Conservation (phyloP, 2,888 invertebrate species). For the Phaedon cochleariae region DNA sequence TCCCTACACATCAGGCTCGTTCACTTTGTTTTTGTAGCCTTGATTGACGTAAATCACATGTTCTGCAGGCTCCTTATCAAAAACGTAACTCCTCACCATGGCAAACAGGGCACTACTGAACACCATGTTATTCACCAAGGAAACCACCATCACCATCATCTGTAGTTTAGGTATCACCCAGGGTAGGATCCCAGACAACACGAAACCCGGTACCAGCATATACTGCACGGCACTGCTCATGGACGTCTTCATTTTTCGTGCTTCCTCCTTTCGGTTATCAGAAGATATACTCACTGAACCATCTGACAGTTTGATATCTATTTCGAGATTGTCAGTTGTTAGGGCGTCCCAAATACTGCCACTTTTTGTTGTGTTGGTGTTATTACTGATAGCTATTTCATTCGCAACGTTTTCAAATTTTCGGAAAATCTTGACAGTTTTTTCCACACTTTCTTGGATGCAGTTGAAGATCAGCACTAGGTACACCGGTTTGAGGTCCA, state of each 20-base stretch:
- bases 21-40: constrained; percentile 64
- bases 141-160: constrained; percentile 70
- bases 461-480: constrained; percentile 20
- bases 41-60: constrained; percentile 68
- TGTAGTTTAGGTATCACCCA: constrained; percentile 74
- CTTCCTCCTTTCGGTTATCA: constrained; percentile 1
- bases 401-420: constrained; percentile 41
- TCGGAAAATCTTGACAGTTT: constrained; percentile 28
- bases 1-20: neutral
- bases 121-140: constrained; percentile 74
- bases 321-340: neutral
- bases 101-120: constrained; percentile 70
- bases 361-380: too few relatives aligned
- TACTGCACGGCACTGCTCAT: constrained; percentile 31
- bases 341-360: too few relatives aligned
- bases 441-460: constrained; percentile 7
- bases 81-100: constrained; percentile 68
- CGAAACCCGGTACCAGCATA: constrained; percentile 66
- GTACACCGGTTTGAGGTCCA: constrained; percentile 33
- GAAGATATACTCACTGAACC: constrained; percentile 21
- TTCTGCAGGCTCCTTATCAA: constrained; percentile 65
- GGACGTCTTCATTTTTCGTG: constrained; percentile 35
- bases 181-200: constrained; percentile 73
- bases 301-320: constrained; percentile 16
- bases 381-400: constrained; percentile 23